Evolutionary conservation across 37 sponge, comb jelly and placozoan species (phyloP).

Genomic region (Mnemiopsis leidyi): DNA sequence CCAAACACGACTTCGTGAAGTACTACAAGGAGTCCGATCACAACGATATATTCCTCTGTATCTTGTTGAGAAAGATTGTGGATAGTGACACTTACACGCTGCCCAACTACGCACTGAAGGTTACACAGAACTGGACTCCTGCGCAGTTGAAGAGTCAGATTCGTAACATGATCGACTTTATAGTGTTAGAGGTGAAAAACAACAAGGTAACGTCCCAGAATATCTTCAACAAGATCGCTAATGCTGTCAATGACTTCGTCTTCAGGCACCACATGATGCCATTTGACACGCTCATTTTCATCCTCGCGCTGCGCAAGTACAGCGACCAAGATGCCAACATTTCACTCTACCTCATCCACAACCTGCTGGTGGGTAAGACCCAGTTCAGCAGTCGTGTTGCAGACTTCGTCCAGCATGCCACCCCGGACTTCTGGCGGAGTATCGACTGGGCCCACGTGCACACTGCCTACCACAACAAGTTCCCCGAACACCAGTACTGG

Average conservation of each 20-base stretch:
- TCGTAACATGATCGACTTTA: slow-evolving; percentile 42
- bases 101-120: slow-evolving; percentile 34
- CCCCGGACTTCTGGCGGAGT: background rate
- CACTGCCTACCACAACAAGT: slow-evolving; percentile 11
- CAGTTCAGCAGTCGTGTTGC: background rate
- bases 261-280: slow-evolving; percentile 45
- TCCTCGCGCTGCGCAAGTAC: slow-evolving; percentile 35
- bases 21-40: slow-evolving; percentile 35
- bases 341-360: slow-evolving; percentile 35
- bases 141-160: background rate
- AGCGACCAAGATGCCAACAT: slow-evolving; percentile 56
- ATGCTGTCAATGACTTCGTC: slow-evolving; percentile 12
- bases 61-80: background rate
- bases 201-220: background rate
- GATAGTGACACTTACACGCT: slow-evolving; percentile 7
- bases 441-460: slow-evolving; percentile 31
- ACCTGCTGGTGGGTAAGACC: background rate
- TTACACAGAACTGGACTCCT: background rate
- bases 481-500: slow-evolving; percentile 61
- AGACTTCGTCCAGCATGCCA: background rate
- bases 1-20: slow-evolving; percentile 36
- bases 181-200: slow-evolving; percentile 25
- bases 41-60: slow-evolving; percentile 51
- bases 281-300: slow-evolving; percentile 24
- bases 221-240: slow-evolving; percentile 33